Conservation (phyloP, 2,113 vertebrate genomes). For the Alouatta palliata region DNA sequence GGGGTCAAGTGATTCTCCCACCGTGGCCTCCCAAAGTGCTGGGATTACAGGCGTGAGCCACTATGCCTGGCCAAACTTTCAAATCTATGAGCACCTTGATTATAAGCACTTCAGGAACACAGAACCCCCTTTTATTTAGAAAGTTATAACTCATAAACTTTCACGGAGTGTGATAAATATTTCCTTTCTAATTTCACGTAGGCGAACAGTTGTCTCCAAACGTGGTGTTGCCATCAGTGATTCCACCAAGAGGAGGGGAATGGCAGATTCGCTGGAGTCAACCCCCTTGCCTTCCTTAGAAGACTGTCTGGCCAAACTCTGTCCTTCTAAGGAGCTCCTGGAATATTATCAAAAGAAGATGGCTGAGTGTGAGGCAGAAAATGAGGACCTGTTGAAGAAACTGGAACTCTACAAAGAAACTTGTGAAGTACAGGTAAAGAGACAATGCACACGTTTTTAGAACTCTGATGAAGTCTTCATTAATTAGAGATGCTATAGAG, state of each 20-base stretch:
- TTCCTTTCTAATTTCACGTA: slow-evolving; percentile 24
- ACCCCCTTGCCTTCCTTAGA: slow-evolving; percentile 89
- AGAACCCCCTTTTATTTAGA: slow-evolving; percentile 21
- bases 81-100: neutral
- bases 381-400: slow-evolving; percentile 91
- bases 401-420: slow-evolving; percentile 90
- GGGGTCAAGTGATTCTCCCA: too few species aligned
- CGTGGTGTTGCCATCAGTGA: neutral
- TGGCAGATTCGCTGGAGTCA: slow-evolving; percentile 73
- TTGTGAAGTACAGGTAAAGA: slow-evolving; percentile 90
- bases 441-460: neutral
- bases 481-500: neutral
- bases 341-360: slow-evolving; percentile 95
- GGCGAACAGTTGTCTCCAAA: slow-evolving; percentile 33
- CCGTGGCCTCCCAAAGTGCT: too few species aligned
- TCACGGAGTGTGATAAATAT: neutral
- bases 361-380: slow-evolving; percentile 92
- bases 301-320: slow-evolving; percentile 89
- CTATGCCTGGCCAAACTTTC: too few species aligned
- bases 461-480: neutral
- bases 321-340: slow-evolving; percentile 93
- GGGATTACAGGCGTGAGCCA: too few species aligned
- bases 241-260: neutral
- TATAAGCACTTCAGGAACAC: slow-evolving; percentile 22
- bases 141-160: neutral